These are phyloP conservation scores for Melanotaenia parkinsoni DNA, from an alignment of 2,797 vertebrate genomes.

Conservation along the genomic window DNA sequence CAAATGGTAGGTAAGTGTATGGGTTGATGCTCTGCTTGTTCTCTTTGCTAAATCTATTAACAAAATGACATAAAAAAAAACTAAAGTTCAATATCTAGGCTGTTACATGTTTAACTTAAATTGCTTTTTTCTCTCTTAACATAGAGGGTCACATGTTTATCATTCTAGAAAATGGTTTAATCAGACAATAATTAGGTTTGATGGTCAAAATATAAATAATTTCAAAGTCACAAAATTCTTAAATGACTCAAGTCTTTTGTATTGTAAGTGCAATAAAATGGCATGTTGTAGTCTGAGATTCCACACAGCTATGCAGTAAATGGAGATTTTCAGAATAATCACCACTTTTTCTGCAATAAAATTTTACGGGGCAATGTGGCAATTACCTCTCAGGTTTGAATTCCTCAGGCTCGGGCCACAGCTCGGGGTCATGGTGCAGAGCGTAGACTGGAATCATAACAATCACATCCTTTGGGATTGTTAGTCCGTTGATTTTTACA, in stretches of 20 bases:
- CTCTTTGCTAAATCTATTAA: slow-evolving; percentile 83
- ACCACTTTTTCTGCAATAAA: not conserved
- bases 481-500: slow-evolving; percentile 70
- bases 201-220: not conserved
- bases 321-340: not conserved
- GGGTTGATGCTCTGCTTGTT: slow-evolving; percentile 77
- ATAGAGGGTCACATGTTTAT: not conserved
- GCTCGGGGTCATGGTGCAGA: slow-evolving; percentile 72
- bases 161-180: not conserved
- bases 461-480: slow-evolving; percentile 72
- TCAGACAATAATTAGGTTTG: not conserved
- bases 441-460: slow-evolving; percentile 67
- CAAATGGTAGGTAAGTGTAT: slow-evolving; percentile 83
- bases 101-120: not conserved
- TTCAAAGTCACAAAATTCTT: not conserved
- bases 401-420: slow-evolving; percentile 80
- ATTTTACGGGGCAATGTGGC: not conserved
- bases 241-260: no score
- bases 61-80: not conserved
- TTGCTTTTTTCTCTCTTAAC: not conserved
- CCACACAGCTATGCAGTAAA: not conserved
- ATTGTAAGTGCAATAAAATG: not conserved
- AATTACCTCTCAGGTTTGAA: slow-evolving; percentile 83
- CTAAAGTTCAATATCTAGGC: not conserved
- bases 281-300: not conserved